Conservation (phyloP, 2,888 invertebrate genomes). For the Meloe dianella region DNA sequence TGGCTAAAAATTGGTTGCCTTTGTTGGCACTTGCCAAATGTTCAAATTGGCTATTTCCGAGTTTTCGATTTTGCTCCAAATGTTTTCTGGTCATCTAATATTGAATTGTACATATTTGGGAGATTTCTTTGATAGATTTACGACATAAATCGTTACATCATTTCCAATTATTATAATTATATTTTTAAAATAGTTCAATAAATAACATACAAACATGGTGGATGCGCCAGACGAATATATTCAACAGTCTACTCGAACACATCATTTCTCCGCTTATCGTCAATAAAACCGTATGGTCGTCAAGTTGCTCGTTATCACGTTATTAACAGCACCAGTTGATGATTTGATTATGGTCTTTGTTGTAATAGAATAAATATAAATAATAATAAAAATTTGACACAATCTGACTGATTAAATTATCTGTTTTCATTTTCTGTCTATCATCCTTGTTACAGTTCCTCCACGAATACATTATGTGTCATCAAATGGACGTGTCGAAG, state of each 20-base stretch:
- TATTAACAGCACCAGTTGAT: not conserved
- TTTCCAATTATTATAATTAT: not conserved
- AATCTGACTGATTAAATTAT: not conserved
- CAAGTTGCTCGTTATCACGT: slow-evolving; percentile 2
- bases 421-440: not conserved
- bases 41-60: slow-evolving; percentile 36
- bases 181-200: not conserved
- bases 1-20: slow-evolving; percentile 39
- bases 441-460: slow-evolving; percentile 61
- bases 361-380: not conserved
- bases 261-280: not conserved
- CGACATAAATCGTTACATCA: not conserved
- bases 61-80: slow-evolving; percentile 3
- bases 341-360: not conserved
- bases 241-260: not conserved
- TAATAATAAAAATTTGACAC: not conserved
- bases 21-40: slow-evolving; percentile 35
- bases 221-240: not conserved
- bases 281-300: not conserved
- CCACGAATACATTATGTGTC: slow-evolving; percentile 69
- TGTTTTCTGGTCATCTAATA: not conserved
- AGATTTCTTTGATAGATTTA: not conserved
- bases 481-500: slow-evolving; percentile 68
- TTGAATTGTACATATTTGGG: not conserved
- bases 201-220: not conserved